Percentiles rank a stretch among this genome's conserved stretches.
Evolutionary conservation across 1,140 invertebrate genomes (phyloP).

Genomic region (Anoplophora glabripennis): DNA sequence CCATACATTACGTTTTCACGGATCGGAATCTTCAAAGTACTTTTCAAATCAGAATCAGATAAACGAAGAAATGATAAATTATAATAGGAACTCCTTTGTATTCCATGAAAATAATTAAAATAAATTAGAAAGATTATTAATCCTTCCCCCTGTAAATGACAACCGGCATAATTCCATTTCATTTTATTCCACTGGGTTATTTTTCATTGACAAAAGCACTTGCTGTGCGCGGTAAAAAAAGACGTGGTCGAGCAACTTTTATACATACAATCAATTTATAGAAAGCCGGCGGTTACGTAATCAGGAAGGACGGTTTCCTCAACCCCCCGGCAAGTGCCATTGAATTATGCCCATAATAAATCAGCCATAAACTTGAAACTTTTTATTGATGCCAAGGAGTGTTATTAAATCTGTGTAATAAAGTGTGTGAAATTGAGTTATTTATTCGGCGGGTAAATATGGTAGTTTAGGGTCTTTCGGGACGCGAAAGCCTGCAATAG

Average conservation of each 20-base stretch:
- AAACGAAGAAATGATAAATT: too few species aligned
- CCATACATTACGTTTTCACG: too few species aligned
- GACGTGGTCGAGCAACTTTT: conserved; percentile 1
- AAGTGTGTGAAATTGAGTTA: conserved; percentile 19
- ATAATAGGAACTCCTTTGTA: too few species aligned
- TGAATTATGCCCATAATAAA: conserved; percentile 25
- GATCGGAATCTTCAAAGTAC: too few species aligned
- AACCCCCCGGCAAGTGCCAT: conserved; percentile 10
- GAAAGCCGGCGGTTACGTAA: background rate
- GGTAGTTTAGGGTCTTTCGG: conserved; percentile 3
- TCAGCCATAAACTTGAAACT: conserved; percentile 19
- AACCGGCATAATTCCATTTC: conserved; percentile 3
- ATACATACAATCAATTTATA: conserved; percentile 3
- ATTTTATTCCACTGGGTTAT: conserved; percentile 11
- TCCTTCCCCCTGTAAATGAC: conserved; percentile 7
- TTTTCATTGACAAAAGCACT: conserved; percentile 16
- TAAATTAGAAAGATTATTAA: conserved; percentile 14
- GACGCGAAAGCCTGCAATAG: conserved; percentile 9
- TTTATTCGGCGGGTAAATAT: conserved; percentile 22
- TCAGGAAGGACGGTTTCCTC: conserved; percentile 16
- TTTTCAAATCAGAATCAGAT: too few species aligned
- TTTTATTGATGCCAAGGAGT: conserved; percentile 21
- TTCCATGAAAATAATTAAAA: conserved; percentile 8
- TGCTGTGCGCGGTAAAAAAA: conserved; percentile 7
- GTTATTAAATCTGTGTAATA: conserved; percentile 21